A percentile compares a stretch with the other conserved stretches of the same genome.
phyloP scores from a whole-genome alignment of 2,797 vertebrate genomes.

The Alauda arvensis region DNA sequence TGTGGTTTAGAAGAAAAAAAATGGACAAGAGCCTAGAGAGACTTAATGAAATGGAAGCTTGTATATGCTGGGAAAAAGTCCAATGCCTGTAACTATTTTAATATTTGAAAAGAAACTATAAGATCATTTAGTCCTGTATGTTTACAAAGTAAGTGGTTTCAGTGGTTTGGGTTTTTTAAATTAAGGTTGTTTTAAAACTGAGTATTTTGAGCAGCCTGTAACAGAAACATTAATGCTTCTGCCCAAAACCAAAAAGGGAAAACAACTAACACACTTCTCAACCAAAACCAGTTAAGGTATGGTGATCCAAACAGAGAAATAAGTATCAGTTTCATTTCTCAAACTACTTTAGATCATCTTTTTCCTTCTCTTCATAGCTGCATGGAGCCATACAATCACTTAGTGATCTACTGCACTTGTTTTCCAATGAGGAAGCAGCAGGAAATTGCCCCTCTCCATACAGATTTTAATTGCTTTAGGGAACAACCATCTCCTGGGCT shows the following conservation, averaged over 20 bases:
- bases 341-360: not conserved
- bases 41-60: slow-evolving; percentile 58
- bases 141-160: not conserved
- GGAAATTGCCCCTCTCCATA: not conserved
- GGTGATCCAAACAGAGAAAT: not conserved
- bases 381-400: not conserved
- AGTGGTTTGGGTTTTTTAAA: accelerated
- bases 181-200: not conserved
- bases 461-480: not conserved
- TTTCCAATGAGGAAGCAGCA: not conserved
- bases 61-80: not conserved
- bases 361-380: not conserved
- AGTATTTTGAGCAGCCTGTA: not conserved
- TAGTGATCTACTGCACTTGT: not conserved
- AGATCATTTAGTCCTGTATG: not conserved
- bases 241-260: not conserved
- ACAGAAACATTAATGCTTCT: not conserved
- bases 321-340: not conserved
- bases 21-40: slow-evolving; percentile 43
- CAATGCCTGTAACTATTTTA: not conserved
- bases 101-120: not conserved
- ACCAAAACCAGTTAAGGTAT: not conserved
- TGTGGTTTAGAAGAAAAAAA: slow-evolving; percentile 27
- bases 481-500: not conserved
- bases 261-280: not conserved